Base-by-base conservation (phyloP, 1,140 invertebrate species). In the Aleiodes sp. region DNA sequence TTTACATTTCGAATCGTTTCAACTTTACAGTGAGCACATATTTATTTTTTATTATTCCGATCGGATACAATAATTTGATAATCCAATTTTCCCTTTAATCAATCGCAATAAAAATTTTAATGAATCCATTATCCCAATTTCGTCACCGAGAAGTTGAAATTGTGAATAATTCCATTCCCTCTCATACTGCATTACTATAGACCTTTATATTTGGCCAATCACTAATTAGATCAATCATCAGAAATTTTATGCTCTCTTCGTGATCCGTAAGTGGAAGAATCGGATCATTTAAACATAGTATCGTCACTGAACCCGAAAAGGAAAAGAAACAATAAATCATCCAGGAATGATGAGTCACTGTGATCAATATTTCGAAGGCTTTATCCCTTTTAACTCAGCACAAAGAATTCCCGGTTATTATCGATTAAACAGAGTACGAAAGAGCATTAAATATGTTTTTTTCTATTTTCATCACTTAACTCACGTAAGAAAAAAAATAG, bases 271-370 rank as follows among this genome's bases (percentile, higher is more conserved):
- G n/a, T n/a, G n/a, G n/a, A n/a, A n/a, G n/a, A n/a, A n/a, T n/a
- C n/a, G n/a, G n/a, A n/a, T n/a, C n/a, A n/a, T n/a, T n/a, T n/a
- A n/a, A n/a, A n/a, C n/a, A n/a, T n/a, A n/a, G 19, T 24, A 24
- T 52, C 46, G 21, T 52, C 46, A 52, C 21, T 52, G 1, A 24
- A 21, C 21, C 16, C n/a, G n/a, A n/a, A n/a, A n/a, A n/a, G n/a
- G n/a, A n/a, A n/a, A 16, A 52, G 21, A 10, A 52, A 52, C 21
- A 52, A 52, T 52, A 52, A 52, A 52, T 52, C 46, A 52, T 52
- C 46, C 21, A 16, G n/a, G 19, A 24, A 52, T 52, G 46, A 52
- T 52, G 46, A 52, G 46, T 52, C 46, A 52, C 46, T 9, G 10
- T 24, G 46, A 52, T 52, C 46, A 26, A 52, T 52, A 52, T 52